Base-by-base conservation (phyloP, 2,888 invertebrate genomes). In the Standfussiana lucernea region DNA sequence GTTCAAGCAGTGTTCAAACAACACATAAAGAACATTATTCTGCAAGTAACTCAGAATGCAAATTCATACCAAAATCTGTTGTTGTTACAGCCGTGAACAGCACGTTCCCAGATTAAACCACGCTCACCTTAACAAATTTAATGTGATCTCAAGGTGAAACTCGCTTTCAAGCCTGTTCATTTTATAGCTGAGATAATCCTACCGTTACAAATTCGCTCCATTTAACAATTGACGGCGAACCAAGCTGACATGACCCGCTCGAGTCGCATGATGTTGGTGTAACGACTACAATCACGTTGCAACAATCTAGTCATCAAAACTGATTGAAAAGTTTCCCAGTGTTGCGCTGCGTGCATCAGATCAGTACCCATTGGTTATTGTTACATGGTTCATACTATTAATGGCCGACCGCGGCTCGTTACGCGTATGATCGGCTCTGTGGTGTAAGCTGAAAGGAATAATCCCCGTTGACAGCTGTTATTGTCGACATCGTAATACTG, bases 371-470 rank as follows among this genome's bases (percentile, higher is more conserved):
- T 64, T 37, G 35, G 35, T 70, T 77, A 77, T 66, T 66, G 69
- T 83, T 83, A 61, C 77, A 82, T 47, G 56, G 67, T 91, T 89
- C 85, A 88, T 83, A 80, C 82, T 91, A 90, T 92, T 92, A 92
- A 89, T 92, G 90, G 90, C 80, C 77, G 83, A 89, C 83, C 78
- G 86, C 77, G 79, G 85, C 77, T 82, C 82, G 83, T 89, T 87
- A 88, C 85, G 82, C 85, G 87, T 89, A 81, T 82, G 84, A 88
- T 85, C 77, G 82, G 79, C 83, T 81, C 59, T 61, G 88, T 89
- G 88, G 87, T 88, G 89, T 81, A 89, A 91, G 86, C 85, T 86
- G 89, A 88, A 86, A 89, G 88, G 79, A 90, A 91, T 91, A 88
- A 89, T 82, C 80, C 83, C 69, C 81, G 85, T 86, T 85, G 89